A percentile compares a stretch with the other conserved stretches of the same genome.
These are phyloP conservation scores for Agrotis ipsilon DNA, from an alignment of 2,888 invertebrate species.

Conservation along the genomic window DNA sequence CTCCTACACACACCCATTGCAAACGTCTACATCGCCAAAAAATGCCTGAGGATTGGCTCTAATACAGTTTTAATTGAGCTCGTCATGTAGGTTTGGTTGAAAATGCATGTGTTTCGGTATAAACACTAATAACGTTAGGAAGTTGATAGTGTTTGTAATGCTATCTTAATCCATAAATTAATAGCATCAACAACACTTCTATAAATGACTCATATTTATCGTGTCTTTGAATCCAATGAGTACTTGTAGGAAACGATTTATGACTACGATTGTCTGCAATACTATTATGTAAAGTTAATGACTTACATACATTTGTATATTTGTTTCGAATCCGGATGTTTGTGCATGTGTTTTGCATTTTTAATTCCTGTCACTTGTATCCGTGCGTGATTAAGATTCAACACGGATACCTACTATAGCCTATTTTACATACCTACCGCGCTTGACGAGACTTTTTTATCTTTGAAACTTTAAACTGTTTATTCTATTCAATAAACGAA, in stretches of 20 bases:
- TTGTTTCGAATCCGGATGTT: constrained; percentile 50
- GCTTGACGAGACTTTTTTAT: not conserved
- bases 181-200: not conserved
- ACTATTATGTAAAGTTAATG: constrained; percentile 37
- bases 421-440: not conserved
- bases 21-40: too few relatives aligned
- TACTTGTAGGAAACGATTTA: constrained; percentile 10
- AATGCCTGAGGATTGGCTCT: too few relatives aligned
- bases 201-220: not conserved
- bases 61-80: too few relatives aligned
- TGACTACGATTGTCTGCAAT: constrained; percentile 23
- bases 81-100: too few relatives aligned
- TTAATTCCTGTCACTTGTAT: constrained; percentile 23
- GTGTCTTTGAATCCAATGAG: not conserved
- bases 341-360: constrained; percentile 45
- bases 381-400: constrained; percentile 8
- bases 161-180: not conserved
- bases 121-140: not conserved
- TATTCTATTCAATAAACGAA: not conserved
- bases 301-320: constrained; percentile 16
- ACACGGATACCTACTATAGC: not conserved
- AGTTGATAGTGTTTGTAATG: not conserved
- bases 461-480: not conserved
- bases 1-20: too few relatives aligned
- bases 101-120: not conserved